Base-by-base conservation (phyloP, 2,888 invertebrate genomes). In the Electrophaes corylata region DNA sequence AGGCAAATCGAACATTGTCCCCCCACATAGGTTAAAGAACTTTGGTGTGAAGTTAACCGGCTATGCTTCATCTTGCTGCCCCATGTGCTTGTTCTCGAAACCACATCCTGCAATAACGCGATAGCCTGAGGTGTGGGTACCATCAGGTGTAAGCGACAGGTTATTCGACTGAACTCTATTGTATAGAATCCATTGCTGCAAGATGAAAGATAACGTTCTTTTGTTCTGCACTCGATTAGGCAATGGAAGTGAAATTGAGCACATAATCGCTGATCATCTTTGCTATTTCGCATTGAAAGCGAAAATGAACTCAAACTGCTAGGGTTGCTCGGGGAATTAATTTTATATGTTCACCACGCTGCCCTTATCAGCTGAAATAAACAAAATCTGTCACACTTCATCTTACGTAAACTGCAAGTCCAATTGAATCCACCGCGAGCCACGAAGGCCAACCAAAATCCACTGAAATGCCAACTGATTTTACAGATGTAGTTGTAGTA, bases 201-300 rank as follows among this genome's bases (percentile, higher is more conserved):
- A 46, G 53, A 53, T 53, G 4, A 20, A 0, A 46, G 46, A 53
- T 53, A 46, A 46, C 33, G n/a, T 14, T 40, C 10, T 46, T 40
- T 46, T 53, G 53, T 53, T 40, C 53, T 20, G 20, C 19, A 14
- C 11, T 40, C 11, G 26, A 45, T 53, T 39, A 46, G 39, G 40
- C 39, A 46, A 53, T 53, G 46, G 46, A 40, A 23, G 47, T 54
- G 33, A 47, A 47, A 54, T 47, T 40, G 20, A 26, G 35, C 33
- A 48, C 29, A 12, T 52, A 44, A 37, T 52, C 23, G 33, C 20
- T 41, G n/a, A 40, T 11, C 10, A n/a, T 20, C 20, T 20, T 12
- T 40, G 11, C 4, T 19, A 19, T 14, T 14, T 35, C 6, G 35
- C 5, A 35, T 35, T 14, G 12, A 5, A 2, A 35, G 35, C 14